Evolutionary conservation across 2,113 vertebrate genomes (phyloP), one percentile per base, ranked within the genome.

Genomic region (Gavialis gangeticus): DNA sequence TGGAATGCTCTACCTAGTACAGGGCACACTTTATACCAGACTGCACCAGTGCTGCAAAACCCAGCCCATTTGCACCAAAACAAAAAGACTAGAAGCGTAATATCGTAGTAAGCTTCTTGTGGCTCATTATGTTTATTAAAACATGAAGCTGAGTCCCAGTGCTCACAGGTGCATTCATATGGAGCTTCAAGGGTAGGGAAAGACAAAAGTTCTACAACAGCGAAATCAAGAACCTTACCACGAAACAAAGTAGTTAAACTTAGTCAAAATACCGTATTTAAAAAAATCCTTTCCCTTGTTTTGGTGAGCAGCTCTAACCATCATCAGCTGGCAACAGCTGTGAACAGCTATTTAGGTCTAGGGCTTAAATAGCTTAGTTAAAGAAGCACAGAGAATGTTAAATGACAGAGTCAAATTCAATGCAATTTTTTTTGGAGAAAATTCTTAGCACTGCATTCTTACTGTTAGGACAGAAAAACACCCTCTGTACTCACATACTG

Each of bases 321-420:
- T 75, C 91, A 85, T 24, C 64, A 75, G 21, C 81, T 83, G 79
- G 71, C 69, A 91, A 92, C 97, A 97, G 95, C 97, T 97, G 94
- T 75, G 87, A 94, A 82, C 0, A 1, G 85, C 85, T 96, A 95
- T 97, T 96, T 94, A 93, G 77, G 28, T 89, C 60, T 56, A 46
- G 67, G 0, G 0, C 2, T 3, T 69, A 95, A 95, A 96, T 91
- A 95, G 75, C 77, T 95, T 91, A 90, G 82, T 58, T 94, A 64
- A 59, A 92, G 79, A 94, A 95, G 18, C 66, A 94, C 0, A 17
- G 16, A 92, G 88, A 96, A 96, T 75, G 76, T 90, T 88, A 94
- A 92, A 95, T n/a, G 79, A 89, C 87, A 85, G 84, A 79, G 66
- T 79, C 79, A 91, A 84, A 92, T 82, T 79, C 89, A 94, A 88